A percentile compares a stretch with the other conserved stretches of the same genome.
phyloP scores from a whole-genome alignment of 2,888 invertebrate genomes.

The Acanthosepion esculentum region DNA sequence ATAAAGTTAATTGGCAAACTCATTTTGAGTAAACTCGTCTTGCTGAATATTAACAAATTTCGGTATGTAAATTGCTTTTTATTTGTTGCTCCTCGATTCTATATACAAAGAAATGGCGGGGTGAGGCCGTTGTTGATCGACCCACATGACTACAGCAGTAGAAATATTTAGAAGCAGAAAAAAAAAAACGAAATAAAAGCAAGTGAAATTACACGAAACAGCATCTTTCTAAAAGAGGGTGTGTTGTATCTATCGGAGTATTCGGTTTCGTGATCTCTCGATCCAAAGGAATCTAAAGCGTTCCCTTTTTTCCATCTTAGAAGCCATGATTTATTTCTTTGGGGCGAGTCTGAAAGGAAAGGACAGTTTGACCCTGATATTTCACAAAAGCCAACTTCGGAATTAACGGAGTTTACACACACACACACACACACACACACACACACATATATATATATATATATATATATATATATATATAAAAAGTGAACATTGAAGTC shows the following conservation, averaged over 20 bases:
- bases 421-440: too few relatives aligned
- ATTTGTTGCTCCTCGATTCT: background rate
- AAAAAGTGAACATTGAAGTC: too few relatives aligned
- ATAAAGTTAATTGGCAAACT: background rate
- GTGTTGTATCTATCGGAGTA: background rate
- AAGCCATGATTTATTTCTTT: background rate
- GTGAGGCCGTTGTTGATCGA: background rate
- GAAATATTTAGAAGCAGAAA: background rate
- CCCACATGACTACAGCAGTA: background rate
- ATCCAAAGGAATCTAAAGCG: background rate
- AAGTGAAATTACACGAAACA: background rate
- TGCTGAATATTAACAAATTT: background rate
- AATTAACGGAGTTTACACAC: background rate
- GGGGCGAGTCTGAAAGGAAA: background rate
- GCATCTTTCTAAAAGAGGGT: background rate
- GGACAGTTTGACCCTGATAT: background rate
- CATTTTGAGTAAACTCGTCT: background rate
- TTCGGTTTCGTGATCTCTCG: background rate
- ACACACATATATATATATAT: background rate
- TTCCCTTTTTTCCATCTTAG: background rate
- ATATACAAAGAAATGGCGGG: background rate
- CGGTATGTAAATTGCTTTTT: background rate
- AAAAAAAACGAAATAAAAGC: background rate
- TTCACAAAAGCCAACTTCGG: background rate
- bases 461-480: background rate